Percentiles rank a stretch among this genome's conserved stretches.
These are phyloP conservation scores for Calephelis virginiensis DNA, from an alignment of 1,140 invertebrate species.

Conservation along the genomic window DNA sequence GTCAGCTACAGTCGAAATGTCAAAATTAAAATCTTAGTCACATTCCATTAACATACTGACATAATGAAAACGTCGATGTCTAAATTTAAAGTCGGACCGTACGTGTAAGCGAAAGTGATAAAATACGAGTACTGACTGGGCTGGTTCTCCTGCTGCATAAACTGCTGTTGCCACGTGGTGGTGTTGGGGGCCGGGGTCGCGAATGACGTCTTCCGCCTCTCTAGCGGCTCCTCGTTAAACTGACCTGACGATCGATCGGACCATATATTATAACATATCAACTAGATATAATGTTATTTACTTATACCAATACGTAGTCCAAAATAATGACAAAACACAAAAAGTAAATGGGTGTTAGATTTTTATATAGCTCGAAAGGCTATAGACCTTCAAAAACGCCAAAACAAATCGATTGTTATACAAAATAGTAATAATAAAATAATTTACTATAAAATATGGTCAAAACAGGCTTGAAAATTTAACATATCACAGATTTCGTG, in stretches of 20 bases:
- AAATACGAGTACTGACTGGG: constrained; percentile 50
- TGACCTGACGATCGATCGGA: constrained; percentile 26
- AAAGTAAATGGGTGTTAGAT: background rate
- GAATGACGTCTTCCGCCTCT: constrained; percentile 55
- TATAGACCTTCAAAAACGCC: no score
- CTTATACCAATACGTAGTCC: background rate
- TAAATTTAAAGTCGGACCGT: no score
- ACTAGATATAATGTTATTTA: background rate
- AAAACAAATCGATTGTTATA: no score
- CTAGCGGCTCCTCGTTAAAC: constrained; percentile 34
- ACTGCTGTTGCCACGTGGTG: constrained; percentile 93
- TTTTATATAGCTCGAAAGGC: background rate
- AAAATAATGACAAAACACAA: background rate
- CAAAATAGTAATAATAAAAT: no score
- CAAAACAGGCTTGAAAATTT: no score
- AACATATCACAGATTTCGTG: no score
- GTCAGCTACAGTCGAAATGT: background rate
- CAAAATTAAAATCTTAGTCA: no score
- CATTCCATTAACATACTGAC: no score
- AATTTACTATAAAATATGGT: no score
- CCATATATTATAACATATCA: constrained; percentile 1
- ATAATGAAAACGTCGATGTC: no score
- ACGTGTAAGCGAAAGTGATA: background rate
- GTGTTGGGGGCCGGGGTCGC: constrained; percentile 83
- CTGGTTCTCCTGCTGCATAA: constrained; percentile 64